Percentiles rank a stretch among this genome's conserved stretches.
These are phyloP conservation scores for Penaeus monodon DNA, from an alignment of 2,888 invertebrate species.

Conservation along the genomic window DNA sequence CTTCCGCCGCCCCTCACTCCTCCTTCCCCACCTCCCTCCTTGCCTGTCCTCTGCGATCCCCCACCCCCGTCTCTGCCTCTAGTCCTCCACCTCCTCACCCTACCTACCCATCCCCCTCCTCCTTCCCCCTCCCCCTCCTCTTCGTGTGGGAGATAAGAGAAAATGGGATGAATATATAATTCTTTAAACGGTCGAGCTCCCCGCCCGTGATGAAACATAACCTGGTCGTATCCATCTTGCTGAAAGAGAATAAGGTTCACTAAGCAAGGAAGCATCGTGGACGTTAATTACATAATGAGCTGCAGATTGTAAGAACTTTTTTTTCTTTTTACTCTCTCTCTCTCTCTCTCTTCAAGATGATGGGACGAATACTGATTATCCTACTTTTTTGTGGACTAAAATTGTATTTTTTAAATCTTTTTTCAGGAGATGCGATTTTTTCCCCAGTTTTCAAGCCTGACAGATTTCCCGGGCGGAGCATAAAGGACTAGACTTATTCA, in stretches of 20 bases:
- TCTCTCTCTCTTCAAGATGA: too few relatives aligned
- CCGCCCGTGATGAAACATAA: neutral
- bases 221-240: constrained; percentile 24
- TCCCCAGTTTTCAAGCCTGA: too few relatives aligned
- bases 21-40: neutral
- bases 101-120: neutral
- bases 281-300: constrained; percentile 32
- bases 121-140: neutral
- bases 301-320: neutral
- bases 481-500: neutral
- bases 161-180: constrained; percentile 26
- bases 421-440: too few relatives aligned
- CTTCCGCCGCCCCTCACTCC: neutral
- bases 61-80: neutral
- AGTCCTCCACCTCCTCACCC: neutral
- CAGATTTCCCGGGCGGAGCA: too few relatives aligned
- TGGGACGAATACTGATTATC: too few relatives aligned
- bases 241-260: neutral
- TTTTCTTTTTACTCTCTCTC: too few relatives aligned
- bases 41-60: neutral
- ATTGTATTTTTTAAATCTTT: too few relatives aligned
- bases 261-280: constrained; percentile 15
- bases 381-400: too few relatives aligned
- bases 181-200: neutral
- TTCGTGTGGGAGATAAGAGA: constrained; percentile 8